These are phyloP conservation scores for Pogonophryne albipinna DNA, from an alignment of 2,797 vertebrate species.

Conservation along the genomic window DNA sequence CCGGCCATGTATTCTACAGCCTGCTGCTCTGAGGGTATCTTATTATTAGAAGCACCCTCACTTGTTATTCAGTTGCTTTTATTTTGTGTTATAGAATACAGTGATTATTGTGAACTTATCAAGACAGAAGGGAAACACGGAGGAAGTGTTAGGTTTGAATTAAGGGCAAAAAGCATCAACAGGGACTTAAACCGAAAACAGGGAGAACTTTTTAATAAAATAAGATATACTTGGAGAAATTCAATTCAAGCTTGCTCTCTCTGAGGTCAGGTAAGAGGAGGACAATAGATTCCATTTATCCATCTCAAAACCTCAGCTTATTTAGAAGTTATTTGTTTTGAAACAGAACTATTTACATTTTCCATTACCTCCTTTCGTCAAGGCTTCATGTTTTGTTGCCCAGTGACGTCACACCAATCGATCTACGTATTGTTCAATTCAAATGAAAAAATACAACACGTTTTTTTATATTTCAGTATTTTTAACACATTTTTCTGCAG, in stretches of 20 bases:
- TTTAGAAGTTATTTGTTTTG: background rate
- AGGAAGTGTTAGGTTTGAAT: background rate
- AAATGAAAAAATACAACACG: too few relatives aligned
- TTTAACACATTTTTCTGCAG: background rate
- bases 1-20: background rate
- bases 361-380: background rate
- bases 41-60: background rate
- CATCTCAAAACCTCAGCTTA: background rate
- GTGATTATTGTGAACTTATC: background rate
- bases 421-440: background rate
- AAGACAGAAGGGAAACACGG: background rate
- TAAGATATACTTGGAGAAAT: background rate
- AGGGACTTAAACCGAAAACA: background rate
- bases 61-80: conserved; percentile 4
- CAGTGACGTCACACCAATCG: background rate
- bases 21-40: background rate
- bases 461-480: background rate
- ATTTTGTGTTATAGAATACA: background rate
- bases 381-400: background rate
- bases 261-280: background rate
- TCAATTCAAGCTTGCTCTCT: background rate
- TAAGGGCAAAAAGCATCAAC: background rate
- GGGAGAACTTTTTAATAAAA: background rate
- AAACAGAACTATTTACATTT: background rate
- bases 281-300: background rate